These are phyloP conservation scores for Willowsia nigromaculata DNA, from an alignment of 2,888 invertebrate species.

Conservation along the genomic window DNA sequence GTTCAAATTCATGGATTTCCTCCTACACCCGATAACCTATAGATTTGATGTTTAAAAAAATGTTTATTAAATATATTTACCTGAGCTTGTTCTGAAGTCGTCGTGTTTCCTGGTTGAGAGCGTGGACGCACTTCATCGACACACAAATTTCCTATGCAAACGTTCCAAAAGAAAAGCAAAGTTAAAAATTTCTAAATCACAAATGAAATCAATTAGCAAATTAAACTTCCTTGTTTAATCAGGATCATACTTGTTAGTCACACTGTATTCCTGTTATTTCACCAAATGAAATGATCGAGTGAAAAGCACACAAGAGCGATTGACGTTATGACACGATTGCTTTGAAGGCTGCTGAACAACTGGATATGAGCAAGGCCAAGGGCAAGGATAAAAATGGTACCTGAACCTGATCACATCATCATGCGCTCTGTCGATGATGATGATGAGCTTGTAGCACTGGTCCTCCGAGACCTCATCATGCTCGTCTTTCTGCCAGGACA, in stretches of 20 bases:
- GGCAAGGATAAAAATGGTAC: slow-evolving; percentile 33
- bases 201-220: not conserved
- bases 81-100: slow-evolving; percentile 75
- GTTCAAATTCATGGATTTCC: too few species aligned
- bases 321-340: slow-evolving; percentile 18
- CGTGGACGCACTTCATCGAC: slow-evolving; percentile 77
- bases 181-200: not conserved
- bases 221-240: too few species aligned
- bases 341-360: slow-evolving; percentile 26
- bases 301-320: not conserved
- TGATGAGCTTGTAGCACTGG: not conserved
- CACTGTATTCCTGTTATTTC: not conserved
- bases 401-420: slow-evolving; percentile 3
- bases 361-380: slow-evolving; percentile 41
- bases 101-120: slow-evolving; percentile 74
- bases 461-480: not conserved
- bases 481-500: not conserved
- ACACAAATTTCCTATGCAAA: slow-evolving; percentile 55
- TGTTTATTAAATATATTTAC: slow-evolving; percentile 39
- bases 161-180: not conserved
- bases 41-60: not conserved
- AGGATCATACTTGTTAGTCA: not conserved
- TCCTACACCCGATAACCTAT: too few species aligned
- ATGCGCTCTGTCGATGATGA: not conserved
- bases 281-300: not conserved